Evolutionary conservation across 2,797 vertebrate species (phyloP).

Genomic region (Lepidocolaptes lacrymiger): DNA sequence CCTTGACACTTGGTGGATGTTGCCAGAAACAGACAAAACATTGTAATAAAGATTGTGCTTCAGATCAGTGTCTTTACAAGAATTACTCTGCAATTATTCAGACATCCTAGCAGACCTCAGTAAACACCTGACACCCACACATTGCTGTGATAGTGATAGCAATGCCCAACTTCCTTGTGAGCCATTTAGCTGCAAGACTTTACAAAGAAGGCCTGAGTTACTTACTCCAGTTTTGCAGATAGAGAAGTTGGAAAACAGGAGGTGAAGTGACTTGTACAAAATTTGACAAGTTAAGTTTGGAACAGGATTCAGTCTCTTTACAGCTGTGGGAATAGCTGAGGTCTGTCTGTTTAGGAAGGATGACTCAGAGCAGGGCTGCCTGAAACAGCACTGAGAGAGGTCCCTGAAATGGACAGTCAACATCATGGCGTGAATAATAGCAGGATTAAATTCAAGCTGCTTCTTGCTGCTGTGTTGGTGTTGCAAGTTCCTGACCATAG

Average conservation of each 20-base stretch:
- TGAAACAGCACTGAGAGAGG: background rate
- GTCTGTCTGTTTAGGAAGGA: background rate
- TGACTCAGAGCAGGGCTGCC: background rate
- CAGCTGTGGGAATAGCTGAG: background rate
- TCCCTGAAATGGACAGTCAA: background rate
- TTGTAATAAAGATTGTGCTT: background rate
- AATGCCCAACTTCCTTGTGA: background rate
- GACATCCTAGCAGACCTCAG: background rate
- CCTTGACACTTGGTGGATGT: background rate
- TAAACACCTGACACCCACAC: background rate
- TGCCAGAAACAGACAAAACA: background rate
- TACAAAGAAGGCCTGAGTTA: background rate
- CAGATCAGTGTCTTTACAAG: background rate
- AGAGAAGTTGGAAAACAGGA: background rate
- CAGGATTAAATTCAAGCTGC: background rate
- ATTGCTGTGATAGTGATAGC: background rate
- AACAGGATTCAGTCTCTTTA: background rate
- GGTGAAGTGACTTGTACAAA: background rate
- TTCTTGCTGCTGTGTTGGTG: background rate
- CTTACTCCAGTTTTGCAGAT: background rate
- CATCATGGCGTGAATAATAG: background rate
- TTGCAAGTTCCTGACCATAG: background rate
- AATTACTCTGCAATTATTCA: background rate
- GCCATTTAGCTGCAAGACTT: background rate
- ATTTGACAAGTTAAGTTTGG: background rate